phyloP scores from a whole-genome alignment of 2,113 vertebrate species.

The Nycticorax nycticorax region DNA sequence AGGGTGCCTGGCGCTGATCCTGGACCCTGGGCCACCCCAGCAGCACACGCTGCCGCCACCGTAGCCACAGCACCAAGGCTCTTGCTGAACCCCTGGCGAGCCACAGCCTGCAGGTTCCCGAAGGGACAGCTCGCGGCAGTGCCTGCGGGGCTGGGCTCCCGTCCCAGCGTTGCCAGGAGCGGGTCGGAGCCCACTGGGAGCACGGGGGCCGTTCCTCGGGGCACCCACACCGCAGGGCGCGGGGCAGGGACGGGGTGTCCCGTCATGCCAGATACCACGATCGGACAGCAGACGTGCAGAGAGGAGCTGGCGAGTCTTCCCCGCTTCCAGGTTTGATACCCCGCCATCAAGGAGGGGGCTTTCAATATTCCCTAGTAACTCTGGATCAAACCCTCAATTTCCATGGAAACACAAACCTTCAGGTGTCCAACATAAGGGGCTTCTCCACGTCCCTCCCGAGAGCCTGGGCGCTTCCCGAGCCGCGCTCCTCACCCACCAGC shows the following conservation, averaged over 20 bases:
- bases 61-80: background rate
- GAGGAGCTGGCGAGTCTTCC: background rate
- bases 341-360: background rate
- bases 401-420: background rate
- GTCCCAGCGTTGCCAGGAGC: accelerated
- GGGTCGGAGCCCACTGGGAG: background rate
- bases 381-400: background rate
- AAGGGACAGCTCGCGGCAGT: accelerated
- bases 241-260: background rate
- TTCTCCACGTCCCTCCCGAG: background rate
- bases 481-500: background rate
- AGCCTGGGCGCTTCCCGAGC: background rate
- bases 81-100: accelerated
- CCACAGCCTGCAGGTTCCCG: accelerated
- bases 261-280: accelerated
- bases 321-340: background rate
- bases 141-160: background rate
- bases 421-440: background rate
- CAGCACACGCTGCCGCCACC: background rate
- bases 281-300: background rate
- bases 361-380: background rate
- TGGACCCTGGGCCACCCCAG: background rate
- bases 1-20: background rate
- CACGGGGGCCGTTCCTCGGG: accelerated
- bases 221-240: background rate